A percentile compares a stretch with the other conserved stretches of the same genome.
These are phyloP conservation scores for Deilephila porcellus DNA, from an alignment of 2,888 invertebrate species.

Conservation along the genomic window DNA sequence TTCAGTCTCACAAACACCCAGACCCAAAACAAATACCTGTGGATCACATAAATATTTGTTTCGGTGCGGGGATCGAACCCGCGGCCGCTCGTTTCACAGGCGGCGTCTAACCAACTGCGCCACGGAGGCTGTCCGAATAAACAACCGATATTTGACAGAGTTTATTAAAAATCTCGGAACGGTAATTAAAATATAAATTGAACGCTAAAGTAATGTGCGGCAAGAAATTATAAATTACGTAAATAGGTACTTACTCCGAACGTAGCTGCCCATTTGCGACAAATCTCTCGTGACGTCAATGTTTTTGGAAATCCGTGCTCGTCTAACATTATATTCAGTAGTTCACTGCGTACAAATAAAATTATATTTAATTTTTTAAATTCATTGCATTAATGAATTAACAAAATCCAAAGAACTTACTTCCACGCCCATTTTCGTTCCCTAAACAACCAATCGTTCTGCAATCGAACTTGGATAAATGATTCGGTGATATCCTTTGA, in stretches of 20 bases:
- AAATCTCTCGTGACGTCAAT: conserved; percentile 66
- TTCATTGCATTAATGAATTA: neutral
- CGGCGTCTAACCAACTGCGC: too few relatives aligned
- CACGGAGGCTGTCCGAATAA: too few relatives aligned
- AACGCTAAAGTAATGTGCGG: too few relatives aligned
- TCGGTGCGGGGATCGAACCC: too few relatives aligned
- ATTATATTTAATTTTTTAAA: conserved; percentile 11
- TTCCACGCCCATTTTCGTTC: conserved; percentile 78
- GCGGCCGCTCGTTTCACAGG: too few relatives aligned
- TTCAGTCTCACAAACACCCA: too few relatives aligned
- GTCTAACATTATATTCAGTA: conserved; percentile 66
- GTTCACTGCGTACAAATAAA: conserved; percentile 55
- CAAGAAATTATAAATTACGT: neutral
- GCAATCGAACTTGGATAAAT: conserved; percentile 77
- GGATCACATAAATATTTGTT: too few relatives aligned
- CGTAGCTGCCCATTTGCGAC: conserved; percentile 74
- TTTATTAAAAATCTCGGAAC: too few relatives aligned
- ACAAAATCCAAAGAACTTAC: conserved; percentile 57
- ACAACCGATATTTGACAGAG: too few relatives aligned
- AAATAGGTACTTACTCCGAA: conserved; percentile 62
- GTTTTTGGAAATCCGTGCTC: conserved; percentile 75
- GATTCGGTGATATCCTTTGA: conserved; percentile 77
- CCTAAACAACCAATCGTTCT: conserved; percentile 78
- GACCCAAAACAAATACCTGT: too few relatives aligned
- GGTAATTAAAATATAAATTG: too few relatives aligned